Base-by-base conservation (phyloP, 2,113 vertebrate genomes). In the Neoarius graeffei region DNA sequence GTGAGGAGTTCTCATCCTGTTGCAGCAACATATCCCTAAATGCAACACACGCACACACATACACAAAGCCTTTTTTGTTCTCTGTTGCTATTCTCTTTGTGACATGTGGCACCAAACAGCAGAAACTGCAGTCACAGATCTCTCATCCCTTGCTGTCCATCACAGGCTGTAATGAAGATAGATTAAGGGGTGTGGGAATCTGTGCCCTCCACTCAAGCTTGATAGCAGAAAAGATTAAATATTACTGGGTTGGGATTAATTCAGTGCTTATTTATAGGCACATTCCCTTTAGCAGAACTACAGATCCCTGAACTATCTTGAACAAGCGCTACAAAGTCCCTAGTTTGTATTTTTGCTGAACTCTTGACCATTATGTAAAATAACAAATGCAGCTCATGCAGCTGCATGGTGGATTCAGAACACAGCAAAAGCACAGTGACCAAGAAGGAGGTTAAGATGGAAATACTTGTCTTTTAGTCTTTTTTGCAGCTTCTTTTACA, bases 41-140 rank as follows among this genome's bases (percentile, higher is more conserved):
- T 19, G 76, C 54, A 20, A 86, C 9, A 76, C 84, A 59, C n/a
- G 66, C 56, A 83, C 48, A 85, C 25, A n/a, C n/a, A 76, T 4
- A 64, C 5, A 79, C 27, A 52, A 27, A 30, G 5, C 23, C 5
- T 35, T 79, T 50, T 80, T 90, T 85, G 87, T 92, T 86, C 89
- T 89, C 81, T 85, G 89, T 73, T 66, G 23, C 83, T 85, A 83
- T 69, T 87, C 64, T 88, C 88, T 69, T 62, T 81, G 62, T 83
- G 86, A 87, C 90, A 86, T 81, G 86, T 90, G 84, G 89, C 88
- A 27, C 35, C 54, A 86, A 87, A 90, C 85, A 82, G 57, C 60
- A 60, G 81, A 57, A 90, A 30, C 30, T 59, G 50, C 60, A 84
- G 20, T 56, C 14, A 48, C 82, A 42, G 35, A 81, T 89, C 60